phyloP scores from a whole-genome alignment of 1,140 invertebrate genomes.

The Eueides isabella region DNA sequence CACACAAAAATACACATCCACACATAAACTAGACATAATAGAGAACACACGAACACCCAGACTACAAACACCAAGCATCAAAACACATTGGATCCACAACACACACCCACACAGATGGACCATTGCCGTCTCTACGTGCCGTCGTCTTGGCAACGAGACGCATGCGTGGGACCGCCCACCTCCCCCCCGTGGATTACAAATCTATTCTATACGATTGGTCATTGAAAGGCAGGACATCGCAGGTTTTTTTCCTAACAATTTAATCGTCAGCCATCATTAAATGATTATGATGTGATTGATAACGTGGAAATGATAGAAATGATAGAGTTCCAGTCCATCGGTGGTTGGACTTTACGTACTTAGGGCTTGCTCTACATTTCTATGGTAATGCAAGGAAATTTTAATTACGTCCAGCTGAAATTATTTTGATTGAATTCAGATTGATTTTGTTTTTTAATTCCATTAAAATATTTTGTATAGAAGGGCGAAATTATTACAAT shows the following conservation, averaged over 20 bases:
- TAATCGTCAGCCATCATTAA: slow-evolving; percentile 40
- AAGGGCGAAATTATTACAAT: neutral
- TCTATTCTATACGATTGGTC: slow-evolving; percentile 75
- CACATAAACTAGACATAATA: no score
- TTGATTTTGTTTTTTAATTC: neutral
- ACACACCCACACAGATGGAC: slow-evolving; percentile 54
- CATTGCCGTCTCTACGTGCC: slow-evolving; percentile 61
- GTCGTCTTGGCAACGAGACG: slow-evolving; percentile 77
- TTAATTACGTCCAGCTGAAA: neutral
- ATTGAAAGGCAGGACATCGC: slow-evolving; percentile 54
- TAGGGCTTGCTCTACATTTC: neutral
- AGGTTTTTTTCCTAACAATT: slow-evolving; percentile 48
- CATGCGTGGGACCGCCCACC: slow-evolving; percentile 76
- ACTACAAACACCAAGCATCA: slow-evolving; percentile 22
- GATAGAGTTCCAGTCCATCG: neutral
- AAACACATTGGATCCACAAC: slow-evolving; percentile 26
- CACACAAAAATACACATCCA: neutral
- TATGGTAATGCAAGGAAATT: neutral
- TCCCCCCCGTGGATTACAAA: slow-evolving; percentile 44
- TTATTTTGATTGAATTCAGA: neutral
- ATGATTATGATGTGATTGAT: slow-evolving; percentile 36
- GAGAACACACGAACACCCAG: neutral
- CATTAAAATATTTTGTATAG: neutral
- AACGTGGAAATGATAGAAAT: slow-evolving; percentile 18
- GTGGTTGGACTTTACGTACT: neutral